Base-by-base conservation (phyloP, 2,797 vertebrate species). In the Pipistrellus kuhlii region DNA sequence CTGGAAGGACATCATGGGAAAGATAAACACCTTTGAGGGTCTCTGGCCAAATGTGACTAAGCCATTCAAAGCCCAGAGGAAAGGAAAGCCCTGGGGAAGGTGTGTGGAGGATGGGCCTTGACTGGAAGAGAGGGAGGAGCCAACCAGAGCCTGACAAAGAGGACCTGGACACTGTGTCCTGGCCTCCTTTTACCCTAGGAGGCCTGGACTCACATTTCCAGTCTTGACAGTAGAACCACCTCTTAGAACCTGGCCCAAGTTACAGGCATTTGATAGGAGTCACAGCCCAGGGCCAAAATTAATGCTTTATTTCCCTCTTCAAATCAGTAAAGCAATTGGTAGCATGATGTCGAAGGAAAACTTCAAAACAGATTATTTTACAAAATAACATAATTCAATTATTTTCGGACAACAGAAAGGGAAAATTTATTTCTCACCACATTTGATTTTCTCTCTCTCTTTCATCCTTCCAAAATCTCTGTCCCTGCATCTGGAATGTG, bases 391-490 rank as follows among this genome's bases (percentile, higher is more conserved):
- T 93, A 96, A 90, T 68, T 93, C 85, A 68, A 78, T 94, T 97
- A 96, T 88, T 92, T 91, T 77, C 90, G 91, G n/a, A 89, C 4
- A 0, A 94, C 20, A 92, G 88, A 88, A 68, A 86, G 92, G 55
- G 94, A 96, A 96, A 96, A 90, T 17, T 0, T 9, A 2, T 86
- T 84, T 90, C 94, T 96, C 69, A 44, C 80, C 92, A 91, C 51
- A 77, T 93, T 94, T 83, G 88, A 76, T 95, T 96, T 96, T 95
- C 97, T 96, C 90, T 85, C 80, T 72, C 62, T 75, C 93, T 88
- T 94, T 94, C 82, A 93, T 96, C 95, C 95, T 95, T 88, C 91
- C n/a, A 69, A 95, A 95, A 93, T 97, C 96, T 96, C 88, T 46
- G 46, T 76, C 90, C 94, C 59, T 90, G 90, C 55, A 96, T 91